Evolutionary conservation across 2,888 invertebrate genomes (phyloP).

Genomic region (Nemapogon koenigi): DNA sequence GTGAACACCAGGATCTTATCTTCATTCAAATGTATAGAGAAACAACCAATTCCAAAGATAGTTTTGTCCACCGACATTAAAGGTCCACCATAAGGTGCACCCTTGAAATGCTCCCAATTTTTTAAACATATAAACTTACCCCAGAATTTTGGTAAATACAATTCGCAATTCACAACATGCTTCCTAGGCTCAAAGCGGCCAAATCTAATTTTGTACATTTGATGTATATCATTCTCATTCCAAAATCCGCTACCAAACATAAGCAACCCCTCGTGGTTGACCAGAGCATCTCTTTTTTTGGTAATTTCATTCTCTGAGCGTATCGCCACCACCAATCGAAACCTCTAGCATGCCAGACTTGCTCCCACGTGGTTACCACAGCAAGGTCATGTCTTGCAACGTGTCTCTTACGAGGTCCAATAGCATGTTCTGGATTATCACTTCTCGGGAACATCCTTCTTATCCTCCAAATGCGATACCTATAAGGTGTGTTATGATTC

Average conservation of each 20-base stretch:
- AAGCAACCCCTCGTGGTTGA: too few species aligned
- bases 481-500: conserved; percentile 21
- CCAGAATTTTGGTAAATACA: conserved; percentile 35
- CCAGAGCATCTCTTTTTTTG: too few species aligned
- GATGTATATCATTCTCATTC: too few species aligned
- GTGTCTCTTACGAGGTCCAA: conserved; percentile 31
- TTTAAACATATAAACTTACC: conserved; percentile 36
- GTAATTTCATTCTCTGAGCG: neutral
- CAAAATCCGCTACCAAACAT: too few species aligned
- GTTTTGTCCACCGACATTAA: neutral
- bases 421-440: conserved; percentile 33
- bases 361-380: conserved; percentile 26
- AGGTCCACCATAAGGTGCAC: conserved; percentile 1
- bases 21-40: conserved; percentile 22
- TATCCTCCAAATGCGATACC: conserved; percentile 31
- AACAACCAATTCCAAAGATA: neutral
- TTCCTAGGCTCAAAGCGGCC: too few species aligned
- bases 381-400: conserved; percentile 30
- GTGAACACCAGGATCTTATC: conserved; percentile 34
- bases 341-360: conserved; percentile 23
- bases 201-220: too few species aligned
- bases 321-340: neutral
- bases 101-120: conserved; percentile 17
- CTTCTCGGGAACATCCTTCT: conserved; percentile 28
- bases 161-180: conserved; percentile 26